Evolutionary conservation across 2,888 invertebrate species (phyloP).

Genomic region (Tetramorium bicarinatum): DNA sequence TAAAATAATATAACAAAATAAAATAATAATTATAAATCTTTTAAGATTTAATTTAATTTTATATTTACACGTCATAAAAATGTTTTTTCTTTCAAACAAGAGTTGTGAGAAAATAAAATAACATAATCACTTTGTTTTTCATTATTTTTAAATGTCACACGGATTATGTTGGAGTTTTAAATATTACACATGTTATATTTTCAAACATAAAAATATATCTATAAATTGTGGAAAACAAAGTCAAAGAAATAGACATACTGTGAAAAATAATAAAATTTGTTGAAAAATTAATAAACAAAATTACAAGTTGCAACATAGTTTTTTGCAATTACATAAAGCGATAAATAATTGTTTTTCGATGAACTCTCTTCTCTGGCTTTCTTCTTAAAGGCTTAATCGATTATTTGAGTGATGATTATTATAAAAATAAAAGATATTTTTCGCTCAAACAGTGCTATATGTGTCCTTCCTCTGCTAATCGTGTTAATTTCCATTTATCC

Average conservation of each 20-base stretch:
- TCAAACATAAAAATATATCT: background rate
- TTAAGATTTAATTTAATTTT: background rate
- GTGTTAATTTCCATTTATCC: constrained; percentile 8
- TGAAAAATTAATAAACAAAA: background rate
- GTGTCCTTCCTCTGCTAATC: background rate
- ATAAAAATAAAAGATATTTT: background rate
- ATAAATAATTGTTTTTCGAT: background rate
- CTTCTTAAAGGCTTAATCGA: background rate
- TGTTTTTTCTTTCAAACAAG: background rate
- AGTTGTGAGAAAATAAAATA: background rate
- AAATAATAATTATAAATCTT: background rate
- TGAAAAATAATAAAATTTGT: background rate
- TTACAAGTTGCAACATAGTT: background rate
- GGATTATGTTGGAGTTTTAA: background rate
- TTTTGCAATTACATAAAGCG: background rate
- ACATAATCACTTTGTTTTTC: background rate
- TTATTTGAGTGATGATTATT: background rate
- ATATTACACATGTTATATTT: constrained; percentile 7
- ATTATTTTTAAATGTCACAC: background rate
- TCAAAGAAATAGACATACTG: background rate
- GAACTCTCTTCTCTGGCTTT: background rate
- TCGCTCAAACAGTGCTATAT: background rate
- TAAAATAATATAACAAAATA: no score
- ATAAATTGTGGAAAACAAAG: background rate
- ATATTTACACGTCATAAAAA: background rate